Evolutionary conservation across 2,797 vertebrate species (phyloP).

Genomic region (Tarsius wallacei): DNA sequence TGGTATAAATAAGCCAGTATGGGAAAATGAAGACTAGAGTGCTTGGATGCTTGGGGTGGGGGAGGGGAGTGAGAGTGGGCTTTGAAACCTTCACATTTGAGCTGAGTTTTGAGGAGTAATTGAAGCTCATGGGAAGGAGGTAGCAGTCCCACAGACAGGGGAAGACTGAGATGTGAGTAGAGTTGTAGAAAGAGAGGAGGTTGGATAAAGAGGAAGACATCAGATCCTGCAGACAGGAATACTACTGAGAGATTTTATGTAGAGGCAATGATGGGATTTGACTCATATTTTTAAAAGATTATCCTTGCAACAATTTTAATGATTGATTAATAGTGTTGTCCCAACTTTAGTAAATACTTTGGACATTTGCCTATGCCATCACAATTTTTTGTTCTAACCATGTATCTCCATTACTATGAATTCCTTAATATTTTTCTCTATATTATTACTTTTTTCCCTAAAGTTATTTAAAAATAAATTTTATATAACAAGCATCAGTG

Average conservation of each 20-base stretch:
- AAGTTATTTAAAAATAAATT: conserved; percentile 35
- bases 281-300: conserved; percentile 17
- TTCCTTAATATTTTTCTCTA: conserved; percentile 45
- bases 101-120: not conserved
- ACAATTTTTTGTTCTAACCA: not conserved
- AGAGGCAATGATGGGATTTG: not conserved
- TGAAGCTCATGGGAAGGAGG: not conserved
- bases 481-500: not conserved
- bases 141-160: not conserved
- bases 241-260: not conserved
- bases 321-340: not conserved
- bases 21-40: not conserved
- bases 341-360: not conserved
- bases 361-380: not conserved
- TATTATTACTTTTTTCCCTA: not conserved
- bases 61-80: too few relatives aligned
- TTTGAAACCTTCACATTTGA: not conserved
- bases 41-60: not conserved
- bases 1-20: not conserved
- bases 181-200: not conserved
- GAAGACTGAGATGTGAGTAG: not conserved
- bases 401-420: not conserved
- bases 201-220: not conserved
- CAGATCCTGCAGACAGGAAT: not conserved
- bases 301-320: conserved; percentile 35